Base-by-base conservation (phyloP, 1,140 invertebrate species). In the Megalopta genalis region DNA sequence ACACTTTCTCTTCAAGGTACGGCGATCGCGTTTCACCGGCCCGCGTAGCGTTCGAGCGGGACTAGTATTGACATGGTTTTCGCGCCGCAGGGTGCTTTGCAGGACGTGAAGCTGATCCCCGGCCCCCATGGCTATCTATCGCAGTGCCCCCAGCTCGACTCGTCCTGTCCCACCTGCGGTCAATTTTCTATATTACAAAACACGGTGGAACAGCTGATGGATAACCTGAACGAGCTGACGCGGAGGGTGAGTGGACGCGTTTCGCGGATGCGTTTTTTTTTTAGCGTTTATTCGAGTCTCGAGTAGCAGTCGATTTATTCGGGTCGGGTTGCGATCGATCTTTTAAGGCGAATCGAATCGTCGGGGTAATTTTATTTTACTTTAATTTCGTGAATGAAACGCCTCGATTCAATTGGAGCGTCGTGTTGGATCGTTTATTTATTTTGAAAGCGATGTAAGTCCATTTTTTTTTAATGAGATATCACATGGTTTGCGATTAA, bases 1-100 rank as follows among this genome's bases (percentile, higher is more conserved):
- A 89, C 96, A 97, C 93, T 97, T 96, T 91, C 94, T 96, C 86
- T 98, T 97, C 93, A 97, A 97, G 96, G 97, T 98, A 91, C 93
- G 4, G 32, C 32, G 32, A 32, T 32, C n/a, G n/a, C n/a, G n/a
- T n/a, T n/a, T n/a, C n/a, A n/a, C n/a, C n/a, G n/a, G n/a, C n/a
- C n/a, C n/a, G n/a, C n/a, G n/a, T n/a, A n/a, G n/a, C 68, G 64
- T 46, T 62, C 68, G 60, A 87, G 74, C 86, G 78, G 88, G 82
- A 80, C 6, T 68, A 81, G 83, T n/a, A n/a, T 81, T 76, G 67
- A 67, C 86, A 79, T 80, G 63, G 85, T 89, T 89, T 65, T 87
- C 68, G 82, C 83, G 67, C 81, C 91, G 62, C 91, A 98, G 97
- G 97, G 97, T 89, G 95, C 95, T 83, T 94, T 98, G 90, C 96